Evolutionary conservation across 1,140 invertebrate genomes (phyloP), one percentile per base, ranked within the genome.

Genomic region (Antheraea mylitta): DNA sequence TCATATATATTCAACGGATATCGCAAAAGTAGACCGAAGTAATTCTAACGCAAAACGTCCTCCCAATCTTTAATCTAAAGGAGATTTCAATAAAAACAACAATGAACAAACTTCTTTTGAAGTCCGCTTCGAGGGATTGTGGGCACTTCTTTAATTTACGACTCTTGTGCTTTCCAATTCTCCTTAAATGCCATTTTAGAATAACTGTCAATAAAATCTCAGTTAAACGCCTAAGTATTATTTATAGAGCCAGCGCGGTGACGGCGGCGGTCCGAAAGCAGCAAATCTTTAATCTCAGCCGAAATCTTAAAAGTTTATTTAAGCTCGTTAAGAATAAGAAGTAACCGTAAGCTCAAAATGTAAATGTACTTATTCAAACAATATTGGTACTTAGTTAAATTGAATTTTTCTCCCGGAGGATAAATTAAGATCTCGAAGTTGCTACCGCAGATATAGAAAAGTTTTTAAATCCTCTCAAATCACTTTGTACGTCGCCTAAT

Each of bases 341-440:
- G 65, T 64, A 78, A 79, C 72, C 68, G 75, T 82, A 81, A 81
- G 77, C 70, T 77, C 69, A 70, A 81, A 83, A 81, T 78, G 64
- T 77, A 81, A 77, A 79, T 78, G 72, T 79, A 78, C 77, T 79
- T 83, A 42, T 53, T 53, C 45, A 81, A 83, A 74, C 73, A 77
- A 73, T 71, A 77, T 81, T 13, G 16, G 45, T 53, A 81, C 79
- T 83, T 79, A 79, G 76, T 73, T 72, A 80, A 81, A 81, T 83
- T 81, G 78, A 80, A 80, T 80, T 83, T 78, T 37, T 74, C 67
- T 45, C 38, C 45, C 70, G 61, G 70, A 78, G 66, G 77, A 79
- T 75, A 82, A 78, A 73, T 74, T 67, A 70, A 63, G 64, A 67
- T 58, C 58, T 72, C 48, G 48, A 70, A 77, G 69, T 76, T 69